Evolutionary conservation across 2,888 invertebrate species (phyloP), one percentile per base, ranked within the genome.

Genomic region (Habrosyne pyritoides): DNA sequence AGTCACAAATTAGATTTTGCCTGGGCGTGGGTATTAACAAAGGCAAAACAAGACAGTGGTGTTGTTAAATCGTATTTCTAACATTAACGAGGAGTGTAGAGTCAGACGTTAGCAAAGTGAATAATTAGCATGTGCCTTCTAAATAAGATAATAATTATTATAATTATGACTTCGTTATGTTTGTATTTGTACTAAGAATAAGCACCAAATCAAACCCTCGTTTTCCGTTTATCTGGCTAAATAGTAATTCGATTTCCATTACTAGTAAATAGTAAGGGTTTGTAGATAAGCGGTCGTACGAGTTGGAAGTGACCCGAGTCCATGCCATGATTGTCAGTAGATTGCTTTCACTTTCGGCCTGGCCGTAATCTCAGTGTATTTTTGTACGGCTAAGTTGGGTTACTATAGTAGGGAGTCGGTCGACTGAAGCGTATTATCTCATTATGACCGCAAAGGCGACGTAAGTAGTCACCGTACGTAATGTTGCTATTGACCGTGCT

Each of bases 171-270:
- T n/a, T n/a, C n/a, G n/a, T n/a, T n/a, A n/a, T n/a, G n/a, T n/a
- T n/a, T 24, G 36, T 42, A 1, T 18, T 18, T 42, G 8, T 68
- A 59, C 60, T 69, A 63, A 60, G 70, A 63, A n/a, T n/a, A n/a
- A n/a, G 60, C 64, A 61, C 67, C 62, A 63, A 63, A 60, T 59
- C 63, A 69, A 64, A 75, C 75, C 71, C 81, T 84, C 80, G 81
- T 81, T 77, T 80, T 73, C 67, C 76, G 82, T 83, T 84, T 84
- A 85, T 84, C 81, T 86, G 75, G 75, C 69, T 78, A 84, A 86
- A 86, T 83, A 83, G 84, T 86, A 84, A 87, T 87, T 87, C 82
- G 83, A 84, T 84, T 87, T 85, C 84, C 83, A 86, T 87, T 89
- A 86, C 82, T 75, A 72, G 79, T 80, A 83, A 33, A 86, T 77